Evolutionary conservation across 2,797 vertebrate species (phyloP).

Genomic region (Diceros bicornis): DNA sequence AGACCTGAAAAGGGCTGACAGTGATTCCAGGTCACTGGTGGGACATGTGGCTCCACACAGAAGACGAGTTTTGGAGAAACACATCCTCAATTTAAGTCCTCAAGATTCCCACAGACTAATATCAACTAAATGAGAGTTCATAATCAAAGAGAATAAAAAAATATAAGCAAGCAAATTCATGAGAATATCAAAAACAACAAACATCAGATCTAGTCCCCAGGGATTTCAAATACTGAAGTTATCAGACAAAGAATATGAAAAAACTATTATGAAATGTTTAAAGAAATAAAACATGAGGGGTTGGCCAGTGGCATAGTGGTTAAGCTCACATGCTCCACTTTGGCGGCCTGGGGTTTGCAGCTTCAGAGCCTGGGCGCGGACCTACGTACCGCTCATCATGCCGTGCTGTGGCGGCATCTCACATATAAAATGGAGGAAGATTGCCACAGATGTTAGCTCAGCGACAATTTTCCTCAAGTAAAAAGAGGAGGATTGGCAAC

Average conservation of each 20-base stretch:
- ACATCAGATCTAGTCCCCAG: neutral
- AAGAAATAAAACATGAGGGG: neutral
- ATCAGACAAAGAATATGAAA: neutral
- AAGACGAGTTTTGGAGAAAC: neutral
- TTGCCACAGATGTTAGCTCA: no score
- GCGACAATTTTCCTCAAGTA: no score
- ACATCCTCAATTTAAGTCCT: neutral
- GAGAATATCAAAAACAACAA: neutral
- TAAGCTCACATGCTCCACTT: no score
- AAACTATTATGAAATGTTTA: neutral
- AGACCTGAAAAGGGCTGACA: neutral
- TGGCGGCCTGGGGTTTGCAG: no score
- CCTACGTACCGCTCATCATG: no score
- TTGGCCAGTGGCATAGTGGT: no score
- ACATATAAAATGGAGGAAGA: no score
- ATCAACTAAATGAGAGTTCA: neutral
- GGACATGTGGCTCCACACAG: neutral
- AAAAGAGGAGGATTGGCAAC: no score
- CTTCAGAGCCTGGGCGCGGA: no score
- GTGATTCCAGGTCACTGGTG: neutral
- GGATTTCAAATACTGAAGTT: conserved; percentile 9
- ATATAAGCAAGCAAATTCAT: neutral
- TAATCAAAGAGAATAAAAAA: neutral
- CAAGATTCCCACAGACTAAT: neutral
- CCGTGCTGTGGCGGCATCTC: no score